phyloP scores from a whole-genome alignment of 2,797 vertebrate genomes.

The Acomys russatus region DNA sequence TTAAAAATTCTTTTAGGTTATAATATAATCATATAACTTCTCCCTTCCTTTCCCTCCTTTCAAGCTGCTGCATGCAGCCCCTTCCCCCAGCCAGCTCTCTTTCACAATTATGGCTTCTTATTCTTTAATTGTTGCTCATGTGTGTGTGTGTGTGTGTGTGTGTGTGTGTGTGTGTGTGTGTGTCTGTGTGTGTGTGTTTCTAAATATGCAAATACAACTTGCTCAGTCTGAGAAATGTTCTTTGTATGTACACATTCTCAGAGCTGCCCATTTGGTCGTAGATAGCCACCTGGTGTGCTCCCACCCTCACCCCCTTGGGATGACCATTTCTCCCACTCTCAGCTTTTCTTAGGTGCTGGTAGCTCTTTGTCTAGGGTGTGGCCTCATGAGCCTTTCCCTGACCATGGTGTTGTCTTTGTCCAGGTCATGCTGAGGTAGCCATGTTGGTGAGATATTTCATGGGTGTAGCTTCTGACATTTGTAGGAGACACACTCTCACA shows the following conservation, averaged over 20 bases:
- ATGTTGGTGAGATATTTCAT: no score
- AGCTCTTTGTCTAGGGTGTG: background rate
- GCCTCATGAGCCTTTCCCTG: background rate
- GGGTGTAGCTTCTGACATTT: background rate
- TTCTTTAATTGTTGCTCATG: background rate
- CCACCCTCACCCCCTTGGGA: background rate
- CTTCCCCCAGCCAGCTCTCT: background rate
- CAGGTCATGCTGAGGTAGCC: background rate
- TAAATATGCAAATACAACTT: background rate
- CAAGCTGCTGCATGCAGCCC: background rate
- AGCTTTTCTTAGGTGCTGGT: no score
- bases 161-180: background rate
- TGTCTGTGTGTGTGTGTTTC: background rate
- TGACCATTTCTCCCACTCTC: background rate
- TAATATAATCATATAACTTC: background rate
- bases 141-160: background rate
- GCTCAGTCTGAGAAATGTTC: background rate
- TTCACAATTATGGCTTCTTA: background rate
- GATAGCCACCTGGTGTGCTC: no score
- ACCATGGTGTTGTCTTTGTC: background rate
- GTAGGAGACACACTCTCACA: background rate
- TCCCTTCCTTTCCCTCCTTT: background rate
- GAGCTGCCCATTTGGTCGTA: background rate
- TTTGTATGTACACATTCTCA: background rate
- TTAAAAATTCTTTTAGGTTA: background rate